Base-by-base conservation (phyloP, 2,113 vertebrate species). In the Prietella phreatophila region DNA sequence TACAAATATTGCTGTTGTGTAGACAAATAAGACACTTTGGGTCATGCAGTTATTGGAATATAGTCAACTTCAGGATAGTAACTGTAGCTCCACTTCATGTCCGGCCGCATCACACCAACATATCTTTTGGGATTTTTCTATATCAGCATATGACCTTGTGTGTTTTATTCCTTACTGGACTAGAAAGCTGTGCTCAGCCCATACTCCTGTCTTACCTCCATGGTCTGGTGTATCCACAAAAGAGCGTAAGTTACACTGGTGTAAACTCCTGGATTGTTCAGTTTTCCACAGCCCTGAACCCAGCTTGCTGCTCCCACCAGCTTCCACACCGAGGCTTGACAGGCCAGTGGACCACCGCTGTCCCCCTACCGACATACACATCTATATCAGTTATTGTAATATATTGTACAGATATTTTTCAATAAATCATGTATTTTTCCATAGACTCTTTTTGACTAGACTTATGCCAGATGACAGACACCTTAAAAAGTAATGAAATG, bases 141-240 rank as follows among this genome's bases (percentile, higher is more conserved):
- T 10, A 42, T 73, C 25, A 17, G 33, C 2, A 9, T n/a, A n/a
- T 6, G 5, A 0, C 30, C 27, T 30, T 33, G 65, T 69, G 13
- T 69, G 15, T 69, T 33, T 33, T 69, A 69, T 69, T 33, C 65
- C 7, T 50, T 5, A 50, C 50, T 13, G 36, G 39, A 11, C 20
- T 47, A 30, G 13, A 87, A 50, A 20, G n/a, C 10, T 69, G 58
- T 15, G 13, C 47, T 61, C 5, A 25, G 25, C 1, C 33, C 6
- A 19, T 36, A 58, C n/a, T 81, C 20, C 42, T 79, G 36, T 65
- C 61, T 82, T 69, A 97, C 97, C 97, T 97, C 96, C 96, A 97
- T 94, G 91, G 97, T 95, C 67, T 96, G 95, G 0, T 97, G 96
- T 86, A 97, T 96, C 97, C 97, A 97, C 87, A 94, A 94, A 79